Percentiles rank a stretch among this genome's conserved stretches.
Conservation (phyloP, 2,888 invertebrate species). For the Melolontha melolontha region DNA sequence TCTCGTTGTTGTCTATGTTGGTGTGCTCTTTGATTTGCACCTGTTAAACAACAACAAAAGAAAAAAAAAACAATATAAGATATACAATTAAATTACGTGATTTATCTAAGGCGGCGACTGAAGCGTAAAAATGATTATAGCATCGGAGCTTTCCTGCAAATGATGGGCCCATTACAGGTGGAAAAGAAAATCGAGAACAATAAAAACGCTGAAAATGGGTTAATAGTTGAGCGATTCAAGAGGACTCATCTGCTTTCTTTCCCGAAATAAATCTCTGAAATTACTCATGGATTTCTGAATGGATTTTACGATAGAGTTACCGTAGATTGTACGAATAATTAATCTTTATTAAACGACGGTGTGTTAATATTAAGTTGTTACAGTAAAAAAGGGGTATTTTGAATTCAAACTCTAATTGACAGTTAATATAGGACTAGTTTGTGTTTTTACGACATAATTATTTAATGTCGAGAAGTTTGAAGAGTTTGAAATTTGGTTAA, state of each 20-base stretch:
- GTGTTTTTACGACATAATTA: too few species aligned
- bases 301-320: conserved; percentile 2
- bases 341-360: conserved; percentile 9
- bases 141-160: not conserved
- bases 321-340: not conserved
- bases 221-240: conserved; percentile 5
- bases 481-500: too few species aligned
- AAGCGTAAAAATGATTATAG: conserved; percentile 3
- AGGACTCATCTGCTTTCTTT: too few species aligned
- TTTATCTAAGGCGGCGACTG: conserved; percentile 7
- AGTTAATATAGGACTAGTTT: too few species aligned
- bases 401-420: too few species aligned
- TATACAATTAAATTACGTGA: conserved; percentile 15
- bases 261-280: conserved; percentile 11
- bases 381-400: too few species aligned
- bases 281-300: not conserved
- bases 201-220: conserved; percentile 7
- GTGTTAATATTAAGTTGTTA: not conserved
- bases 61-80: not conserved
- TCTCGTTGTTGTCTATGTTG: conserved; percentile 59
- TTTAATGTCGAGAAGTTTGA: too few species aligned
- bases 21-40: conserved; percentile 79
- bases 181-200: conserved; percentile 6
- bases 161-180: conserved; percentile 12
- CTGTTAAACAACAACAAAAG: conserved; percentile 61